These are phyloP conservation scores for Campoletis raptor DNA, from an alignment of 2,888 invertebrate species.

Conservation along the genomic window DNA sequence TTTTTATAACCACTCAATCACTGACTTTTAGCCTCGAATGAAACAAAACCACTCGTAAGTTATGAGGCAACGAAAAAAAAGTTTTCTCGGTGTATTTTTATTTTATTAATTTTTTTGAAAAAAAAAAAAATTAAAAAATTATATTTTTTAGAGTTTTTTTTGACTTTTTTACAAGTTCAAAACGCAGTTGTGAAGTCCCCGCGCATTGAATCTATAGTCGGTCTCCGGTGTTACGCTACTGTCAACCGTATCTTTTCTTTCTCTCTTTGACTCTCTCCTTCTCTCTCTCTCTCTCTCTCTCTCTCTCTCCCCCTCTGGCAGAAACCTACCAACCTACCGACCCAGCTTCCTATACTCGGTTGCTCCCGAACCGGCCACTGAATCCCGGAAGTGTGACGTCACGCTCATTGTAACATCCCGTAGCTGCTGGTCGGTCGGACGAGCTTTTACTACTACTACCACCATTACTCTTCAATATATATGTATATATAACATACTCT, in stretches of 20 bases:
- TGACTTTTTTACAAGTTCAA: background rate
- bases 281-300: background rate
- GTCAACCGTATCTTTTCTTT: background rate
- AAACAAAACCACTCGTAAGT: background rate
- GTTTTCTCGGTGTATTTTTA: background rate
- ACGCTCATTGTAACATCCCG: conserved; percentile 82
- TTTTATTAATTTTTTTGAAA: background rate
- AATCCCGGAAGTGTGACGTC: conserved; percentile 83
- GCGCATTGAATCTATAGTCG: background rate
- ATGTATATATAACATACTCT: background rate
- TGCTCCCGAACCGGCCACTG: conserved; percentile 76
- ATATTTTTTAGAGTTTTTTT: background rate
- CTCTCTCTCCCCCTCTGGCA: background rate
- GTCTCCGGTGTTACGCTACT: background rate
- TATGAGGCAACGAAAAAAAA: conserved; percentile 2
- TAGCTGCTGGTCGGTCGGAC: conserved; percentile 63
- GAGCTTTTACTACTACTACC: conserved; percentile 42
- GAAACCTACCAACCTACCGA: conserved; percentile 79
- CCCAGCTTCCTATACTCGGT: conserved; percentile 81
- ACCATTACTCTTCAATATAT: background rate
- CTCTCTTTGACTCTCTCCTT: background rate
- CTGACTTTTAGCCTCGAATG: background rate
- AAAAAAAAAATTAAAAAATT: no score
- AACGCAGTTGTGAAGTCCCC: background rate
- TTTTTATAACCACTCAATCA: conserved; percentile 36